Conservation (phyloP, 2,113 vertebrate species). For the Neoarius graeffei region DNA sequence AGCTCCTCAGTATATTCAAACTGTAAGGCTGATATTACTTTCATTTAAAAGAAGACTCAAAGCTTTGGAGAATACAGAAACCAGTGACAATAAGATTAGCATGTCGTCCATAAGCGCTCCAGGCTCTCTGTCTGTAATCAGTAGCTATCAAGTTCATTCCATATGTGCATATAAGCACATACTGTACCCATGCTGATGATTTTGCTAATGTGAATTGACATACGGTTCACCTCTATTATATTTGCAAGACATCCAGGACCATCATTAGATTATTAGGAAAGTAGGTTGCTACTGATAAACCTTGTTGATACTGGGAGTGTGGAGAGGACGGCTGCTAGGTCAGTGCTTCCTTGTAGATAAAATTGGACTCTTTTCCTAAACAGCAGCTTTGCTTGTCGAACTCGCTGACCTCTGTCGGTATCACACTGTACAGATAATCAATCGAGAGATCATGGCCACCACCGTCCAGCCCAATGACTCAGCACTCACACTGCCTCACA, state of each 20-base stretch:
- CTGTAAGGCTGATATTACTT: constrained; percentile 12
- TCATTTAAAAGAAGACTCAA: constrained; percentile 20
- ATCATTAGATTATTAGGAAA: constrained; percentile 33
- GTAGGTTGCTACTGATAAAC: constrained; percentile 39
- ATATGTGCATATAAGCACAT: constrained; percentile 30
- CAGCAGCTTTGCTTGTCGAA: constrained; percentile 32
- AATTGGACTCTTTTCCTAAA: constrained; percentile 42
- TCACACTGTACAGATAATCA: constrained; percentile 52
- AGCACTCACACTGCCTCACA: constrained; percentile 39
- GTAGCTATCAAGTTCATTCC: constrained; percentile 29
- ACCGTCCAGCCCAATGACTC: constrained; percentile 49
- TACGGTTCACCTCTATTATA: constrained; percentile 35
- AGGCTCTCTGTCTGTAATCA: constrained; percentile 15
- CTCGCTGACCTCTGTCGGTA: constrained; percentile 40
- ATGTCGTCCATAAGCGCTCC: background rate
- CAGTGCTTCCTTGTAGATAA: constrained; percentile 30
- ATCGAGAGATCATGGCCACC: constrained; percentile 46
- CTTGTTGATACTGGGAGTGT: constrained; percentile 25
- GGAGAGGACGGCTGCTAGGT: background rate
- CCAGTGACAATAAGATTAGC: constrained; percentile 37
- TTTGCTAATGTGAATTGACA: constrained; percentile 35
- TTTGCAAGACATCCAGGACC: constrained; percentile 29
- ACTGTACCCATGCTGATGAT: constrained; percentile 18
- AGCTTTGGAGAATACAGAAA: constrained; percentile 17
- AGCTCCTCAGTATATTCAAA: constrained; percentile 27